phyloP scores from a whole-genome alignment of 2,113 vertebrate species.

The Lynx canadensis region DNA sequence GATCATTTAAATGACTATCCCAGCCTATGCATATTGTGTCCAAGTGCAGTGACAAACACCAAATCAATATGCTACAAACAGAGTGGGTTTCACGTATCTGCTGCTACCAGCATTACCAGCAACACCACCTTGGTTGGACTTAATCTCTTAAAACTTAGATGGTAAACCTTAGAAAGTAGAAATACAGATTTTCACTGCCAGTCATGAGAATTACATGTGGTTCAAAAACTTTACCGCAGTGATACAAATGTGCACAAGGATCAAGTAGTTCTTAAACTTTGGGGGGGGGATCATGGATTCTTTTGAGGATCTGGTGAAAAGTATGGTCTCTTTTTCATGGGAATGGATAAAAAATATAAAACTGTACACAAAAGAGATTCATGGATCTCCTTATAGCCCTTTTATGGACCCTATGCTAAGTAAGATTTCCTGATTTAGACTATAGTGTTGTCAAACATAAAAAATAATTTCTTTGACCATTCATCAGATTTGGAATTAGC shows the following conservation, averaged over 20 bases:
- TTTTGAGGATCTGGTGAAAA: constrained; percentile 38
- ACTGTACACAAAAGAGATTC: background rate
- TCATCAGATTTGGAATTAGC: background rate
- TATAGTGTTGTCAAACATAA: background rate
- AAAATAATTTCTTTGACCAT: constrained; percentile 1
- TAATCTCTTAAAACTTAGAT: constrained; percentile 19
- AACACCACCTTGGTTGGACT: background rate
- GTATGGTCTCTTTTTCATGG: background rate
- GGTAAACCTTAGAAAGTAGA: background rate
- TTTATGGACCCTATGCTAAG: background rate
- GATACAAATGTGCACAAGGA: background rate
- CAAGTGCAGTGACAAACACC: background rate
- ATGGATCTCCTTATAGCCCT: background rate
- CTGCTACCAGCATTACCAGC: background rate
- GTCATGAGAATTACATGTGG: constrained; percentile 2
- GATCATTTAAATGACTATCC: background rate
- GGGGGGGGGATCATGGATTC: background rate
- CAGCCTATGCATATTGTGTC: background rate
- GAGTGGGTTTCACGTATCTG: background rate
- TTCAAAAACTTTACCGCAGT: constrained; percentile 11
- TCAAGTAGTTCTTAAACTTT: background rate
- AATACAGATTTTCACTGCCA: background rate
- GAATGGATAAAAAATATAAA: background rate
- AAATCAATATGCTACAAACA: background rate
- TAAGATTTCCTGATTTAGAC: background rate